Conservation (phyloP, 2,888 invertebrate species). For the Scaptomyza cyrtandrae region DNA sequence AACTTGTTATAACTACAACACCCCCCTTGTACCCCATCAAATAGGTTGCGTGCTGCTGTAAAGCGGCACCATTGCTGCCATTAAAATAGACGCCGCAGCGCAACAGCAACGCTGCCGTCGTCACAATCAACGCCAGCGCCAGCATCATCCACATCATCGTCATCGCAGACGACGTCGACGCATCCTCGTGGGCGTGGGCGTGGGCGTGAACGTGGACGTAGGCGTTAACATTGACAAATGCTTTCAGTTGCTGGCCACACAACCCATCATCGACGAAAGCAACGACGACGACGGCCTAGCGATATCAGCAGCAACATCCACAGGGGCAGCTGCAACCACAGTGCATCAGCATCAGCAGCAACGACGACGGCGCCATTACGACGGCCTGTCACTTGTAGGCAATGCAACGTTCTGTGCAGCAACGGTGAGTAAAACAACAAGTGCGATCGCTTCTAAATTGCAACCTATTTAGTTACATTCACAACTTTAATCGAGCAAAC, state of each 20-base stretch:
- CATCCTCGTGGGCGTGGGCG: constrained; percentile 10
- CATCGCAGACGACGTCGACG: constrained; percentile 75
- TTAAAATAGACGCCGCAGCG: constrained; percentile 81
- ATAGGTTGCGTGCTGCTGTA: constrained; percentile 74
- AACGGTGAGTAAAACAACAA: constrained; percentile 81
- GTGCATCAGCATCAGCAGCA: constrained; percentile 37
- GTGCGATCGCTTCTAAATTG: background rate
- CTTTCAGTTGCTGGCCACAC: constrained; percentile 57
- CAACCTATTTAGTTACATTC: too few species aligned
- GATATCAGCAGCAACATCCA: constrained; percentile 40
- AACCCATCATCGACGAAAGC: constrained; percentile 27
- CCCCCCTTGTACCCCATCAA: constrained; percentile 34
- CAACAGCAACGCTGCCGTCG: constrained; percentile 80
- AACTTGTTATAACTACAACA: constrained; percentile 18
- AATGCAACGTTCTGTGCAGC: constrained; percentile 85
- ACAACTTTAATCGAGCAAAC: too few species aligned
- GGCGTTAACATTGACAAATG: constrained; percentile 41
- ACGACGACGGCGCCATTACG: constrained; percentile 68
- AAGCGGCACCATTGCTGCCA: constrained; percentile 81
- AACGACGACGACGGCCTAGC: constrained; percentile 42
- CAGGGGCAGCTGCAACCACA: constrained; percentile 39
- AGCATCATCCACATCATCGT: constrained; percentile 72
- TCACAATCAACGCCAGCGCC: constrained; percentile 78
- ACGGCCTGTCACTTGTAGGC: constrained; percentile 84
- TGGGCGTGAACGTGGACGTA: constrained; percentile 22